Conservation (phyloP, 92 coral and sea anemone genomes). For the Parazoanthus darwini region DNA sequence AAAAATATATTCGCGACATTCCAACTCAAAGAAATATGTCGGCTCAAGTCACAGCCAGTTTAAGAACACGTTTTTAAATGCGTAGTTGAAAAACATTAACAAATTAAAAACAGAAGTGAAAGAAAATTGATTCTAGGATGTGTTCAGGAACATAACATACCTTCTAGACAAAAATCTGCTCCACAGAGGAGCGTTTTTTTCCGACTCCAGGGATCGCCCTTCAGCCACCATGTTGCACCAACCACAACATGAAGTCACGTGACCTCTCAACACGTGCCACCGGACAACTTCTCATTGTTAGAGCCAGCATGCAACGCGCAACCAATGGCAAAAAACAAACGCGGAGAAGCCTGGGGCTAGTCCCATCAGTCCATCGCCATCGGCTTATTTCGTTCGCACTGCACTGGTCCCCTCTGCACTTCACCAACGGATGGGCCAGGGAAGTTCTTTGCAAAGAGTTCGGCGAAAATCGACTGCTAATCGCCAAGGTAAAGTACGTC, state of each 20-base stretch:
- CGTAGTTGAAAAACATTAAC: neutral
- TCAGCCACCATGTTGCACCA: conserved; percentile 49
- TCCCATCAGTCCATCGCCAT: too few relatives aligned
- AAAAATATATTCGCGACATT: neutral
- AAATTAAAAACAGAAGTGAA: neutral
- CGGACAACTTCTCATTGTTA: neutral
- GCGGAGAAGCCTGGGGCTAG: too few relatives aligned
- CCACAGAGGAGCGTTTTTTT: conserved; percentile 39
- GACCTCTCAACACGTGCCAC: conserved; percentile 42
- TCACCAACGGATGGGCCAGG: conserved; percentile 33
- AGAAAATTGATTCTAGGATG: neutral
- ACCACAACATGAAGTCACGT: conserved; percentile 46
- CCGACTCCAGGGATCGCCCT: conserved; percentile 46
- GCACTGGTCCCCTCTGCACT: neutral
- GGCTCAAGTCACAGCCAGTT: neutral
- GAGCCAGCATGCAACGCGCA: conserved; percentile 36
- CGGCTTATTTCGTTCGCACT: too few relatives aligned
- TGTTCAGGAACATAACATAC: neutral
- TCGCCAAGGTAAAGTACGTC: conserved; percentile 32
- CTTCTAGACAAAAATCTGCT: conserved; percentile 39
- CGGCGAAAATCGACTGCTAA: conserved; percentile 40
- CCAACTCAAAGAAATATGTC: conserved; percentile 1
- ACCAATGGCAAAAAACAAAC: too few relatives aligned
- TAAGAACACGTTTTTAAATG: neutral
- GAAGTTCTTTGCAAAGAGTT: conserved; percentile 38